Conservation (phyloP, 2,113 vertebrate species). For the Euleptes europaea region DNA sequence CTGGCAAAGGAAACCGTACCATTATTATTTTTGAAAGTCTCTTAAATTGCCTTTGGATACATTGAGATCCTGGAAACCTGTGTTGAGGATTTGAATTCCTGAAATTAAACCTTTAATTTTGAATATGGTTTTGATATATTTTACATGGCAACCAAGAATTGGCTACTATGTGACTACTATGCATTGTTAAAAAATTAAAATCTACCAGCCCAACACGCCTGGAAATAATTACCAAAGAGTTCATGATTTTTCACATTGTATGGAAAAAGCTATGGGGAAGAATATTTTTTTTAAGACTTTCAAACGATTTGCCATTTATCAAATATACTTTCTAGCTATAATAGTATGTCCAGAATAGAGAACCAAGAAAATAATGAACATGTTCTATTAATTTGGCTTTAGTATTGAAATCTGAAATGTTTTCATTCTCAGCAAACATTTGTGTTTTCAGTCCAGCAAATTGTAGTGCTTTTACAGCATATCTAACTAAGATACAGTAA, state of each 20-base stretch:
- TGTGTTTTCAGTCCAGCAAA: not conserved
- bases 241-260: conserved; percentile 43
- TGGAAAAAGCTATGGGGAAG: not conserved
- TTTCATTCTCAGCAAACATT: conserved; percentile 10
- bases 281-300: conserved; percentile 18
- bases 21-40: conserved; percentile 25
- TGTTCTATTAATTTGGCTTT: conserved; percentile 13
- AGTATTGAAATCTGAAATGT: conserved; percentile 19
- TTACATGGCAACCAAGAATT: conserved; percentile 14
- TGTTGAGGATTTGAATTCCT: conserved; percentile 53
- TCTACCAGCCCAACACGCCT: conserved; percentile 8
- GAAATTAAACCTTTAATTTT: conserved; percentile 24
- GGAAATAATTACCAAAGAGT: conserved; percentile 22
- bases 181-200: conserved; percentile 15
- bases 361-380: conserved; percentile 15
- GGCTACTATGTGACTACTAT: conserved; percentile 1
- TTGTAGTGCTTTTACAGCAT: not conserved
- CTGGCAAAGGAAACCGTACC: conserved; percentile 28
- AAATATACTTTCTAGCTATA: conserved; percentile 17
- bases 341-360: conserved; percentile 14
- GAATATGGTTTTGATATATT: conserved; percentile 33
- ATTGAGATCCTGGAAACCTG: not conserved
- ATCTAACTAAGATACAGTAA: not conserved
- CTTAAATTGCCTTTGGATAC: conserved; percentile 1
- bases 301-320: conserved; percentile 28